Base-by-base conservation (phyloP, 2,888 invertebrate species). In the Napeogenes inachia region DNA sequence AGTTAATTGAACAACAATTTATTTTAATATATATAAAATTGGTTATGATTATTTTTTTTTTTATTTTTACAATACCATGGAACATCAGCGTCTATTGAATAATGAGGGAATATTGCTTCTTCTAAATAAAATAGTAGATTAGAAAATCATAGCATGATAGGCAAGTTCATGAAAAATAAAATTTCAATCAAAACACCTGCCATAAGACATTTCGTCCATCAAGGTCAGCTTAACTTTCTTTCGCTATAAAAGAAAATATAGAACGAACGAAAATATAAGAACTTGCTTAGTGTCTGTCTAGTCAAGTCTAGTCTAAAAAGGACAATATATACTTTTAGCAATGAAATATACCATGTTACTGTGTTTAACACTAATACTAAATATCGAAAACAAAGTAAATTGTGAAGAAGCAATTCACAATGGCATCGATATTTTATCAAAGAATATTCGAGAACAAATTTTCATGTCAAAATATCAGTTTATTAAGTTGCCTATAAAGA, bases 111-210 rank as follows among this genome's bases (percentile, higher is more conserved):
- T 30, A 50, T 30, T 4, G 30, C 10, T 50, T 21, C 21, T 21
- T 21, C 21, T 21, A 4, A 50, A 50, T 50, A 10, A 50, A 30
- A 50, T 50, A 30, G 50, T 50, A 10, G 30, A 8, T 21, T 65
- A 55, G 35, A 59, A 50, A 30, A 50, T 12, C 60, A 45, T 62
- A 62, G 60, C 56, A 65, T 57, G 62, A 54, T 56, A 50, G 32
- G 47, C 56, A 42, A 45, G 53, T 67, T 73, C 77, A 88, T 89
- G 75, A 87, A 90, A 83, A 78, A 89, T 88, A 76, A 75, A 85
- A 80, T 80, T 84, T 78, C 85, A 90, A 91, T 91, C 88, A 88
- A 81, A 82, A 72, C 91, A 91, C 90, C 87, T 89, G 90, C 68
- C 70, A 61, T 66, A 66, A 77, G 76, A 77, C 77, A 77, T 82